Percentiles rank a stretch among this genome's conserved stretches.
These are phyloP conservation scores for Erythrocercus mccallii DNA, from an alignment of 2,113 vertebrate species.

Conservation along the genomic window DNA sequence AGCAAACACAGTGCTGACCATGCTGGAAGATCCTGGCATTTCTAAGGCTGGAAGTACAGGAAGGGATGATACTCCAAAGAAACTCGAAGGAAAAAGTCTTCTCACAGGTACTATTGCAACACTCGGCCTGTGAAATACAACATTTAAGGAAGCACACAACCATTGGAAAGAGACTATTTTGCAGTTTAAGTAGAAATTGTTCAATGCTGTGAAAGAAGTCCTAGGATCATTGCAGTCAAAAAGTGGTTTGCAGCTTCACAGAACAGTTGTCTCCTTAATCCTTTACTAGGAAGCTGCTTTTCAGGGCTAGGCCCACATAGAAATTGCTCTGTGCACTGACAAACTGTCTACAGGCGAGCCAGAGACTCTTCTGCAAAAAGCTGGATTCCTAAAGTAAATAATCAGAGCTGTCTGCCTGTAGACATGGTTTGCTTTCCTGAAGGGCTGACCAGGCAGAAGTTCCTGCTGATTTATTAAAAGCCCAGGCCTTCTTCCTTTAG, in stretches of 20 bases:
- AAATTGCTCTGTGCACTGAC: neutral
- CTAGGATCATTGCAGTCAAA: neutral
- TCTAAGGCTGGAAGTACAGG: neutral
- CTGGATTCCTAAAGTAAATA: neutral
- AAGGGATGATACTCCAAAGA: neutral
- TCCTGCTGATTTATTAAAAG: neutral
- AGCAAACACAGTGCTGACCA: neutral
- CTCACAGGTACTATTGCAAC: neutral
- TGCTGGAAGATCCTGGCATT: neutral
- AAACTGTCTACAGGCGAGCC: neutral
- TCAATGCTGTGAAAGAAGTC: rapidly evolving
- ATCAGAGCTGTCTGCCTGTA: neutral
- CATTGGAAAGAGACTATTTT: neutral
- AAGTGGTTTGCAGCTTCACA: neutral
- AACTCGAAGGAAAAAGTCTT: neutral
- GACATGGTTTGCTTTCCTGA: neutral
- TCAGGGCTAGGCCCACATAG: neutral
- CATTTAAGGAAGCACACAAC: neutral
- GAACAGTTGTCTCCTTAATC: neutral
- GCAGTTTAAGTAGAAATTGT: neutral
- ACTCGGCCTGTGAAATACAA: neutral
- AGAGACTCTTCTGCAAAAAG: neutral
- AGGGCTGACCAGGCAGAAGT: neutral
- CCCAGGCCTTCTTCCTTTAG: neutral
- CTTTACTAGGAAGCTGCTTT: neutral